Evolutionary conservation across 2,888 invertebrate species (phyloP).

Genomic region (Cerastis leucographa): DNA sequence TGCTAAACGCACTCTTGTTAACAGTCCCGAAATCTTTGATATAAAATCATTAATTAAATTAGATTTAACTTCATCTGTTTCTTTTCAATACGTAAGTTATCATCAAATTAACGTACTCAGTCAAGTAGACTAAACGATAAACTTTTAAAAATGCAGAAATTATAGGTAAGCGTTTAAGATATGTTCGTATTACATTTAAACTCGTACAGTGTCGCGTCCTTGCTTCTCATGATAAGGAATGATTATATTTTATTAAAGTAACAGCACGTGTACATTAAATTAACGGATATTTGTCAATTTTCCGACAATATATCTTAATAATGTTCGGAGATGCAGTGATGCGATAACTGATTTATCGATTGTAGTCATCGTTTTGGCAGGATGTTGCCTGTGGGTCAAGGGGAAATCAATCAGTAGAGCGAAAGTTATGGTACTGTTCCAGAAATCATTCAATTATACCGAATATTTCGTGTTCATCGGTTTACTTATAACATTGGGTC

Average conservation of each 20-base stretch:
- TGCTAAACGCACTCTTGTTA: constrained; percentile 56
- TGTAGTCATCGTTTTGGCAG: constrained; percentile 69
- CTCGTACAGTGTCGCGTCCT: constrained; percentile 81
- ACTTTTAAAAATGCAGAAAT: constrained; percentile 64
- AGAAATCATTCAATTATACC: constrained; percentile 53
- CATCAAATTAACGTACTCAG: constrained; percentile 11
- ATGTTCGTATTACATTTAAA: constrained; percentile 60
- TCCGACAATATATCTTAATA: constrained; percentile 70
- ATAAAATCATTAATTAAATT: constrained; percentile 8
- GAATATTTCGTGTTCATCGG: constrained; percentile 1
- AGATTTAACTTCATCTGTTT: constrained; percentile 17
- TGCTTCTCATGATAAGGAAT: constrained; percentile 81
- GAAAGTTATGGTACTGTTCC: constrained; percentile 62
- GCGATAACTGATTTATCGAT: constrained; percentile 71
- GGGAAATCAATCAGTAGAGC: constrained; percentile 63
- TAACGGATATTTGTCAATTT: constrained; percentile 70
- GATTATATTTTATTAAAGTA: constrained; percentile 81
- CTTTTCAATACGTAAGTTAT: neutral
- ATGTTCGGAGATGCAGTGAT: constrained; percentile 67
- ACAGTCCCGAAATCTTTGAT: constrained; percentile 14
- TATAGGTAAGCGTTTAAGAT: constrained; percentile 62
- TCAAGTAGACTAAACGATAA: constrained; percentile 28
- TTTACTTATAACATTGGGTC: constrained; percentile 65
- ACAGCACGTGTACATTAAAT: constrained; percentile 67
- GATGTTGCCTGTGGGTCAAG: constrained; percentile 69